These are phyloP conservation scores for Noctua janthe DNA, from an alignment of 2,888 invertebrate genomes.

Conservation along the genomic window DNA sequence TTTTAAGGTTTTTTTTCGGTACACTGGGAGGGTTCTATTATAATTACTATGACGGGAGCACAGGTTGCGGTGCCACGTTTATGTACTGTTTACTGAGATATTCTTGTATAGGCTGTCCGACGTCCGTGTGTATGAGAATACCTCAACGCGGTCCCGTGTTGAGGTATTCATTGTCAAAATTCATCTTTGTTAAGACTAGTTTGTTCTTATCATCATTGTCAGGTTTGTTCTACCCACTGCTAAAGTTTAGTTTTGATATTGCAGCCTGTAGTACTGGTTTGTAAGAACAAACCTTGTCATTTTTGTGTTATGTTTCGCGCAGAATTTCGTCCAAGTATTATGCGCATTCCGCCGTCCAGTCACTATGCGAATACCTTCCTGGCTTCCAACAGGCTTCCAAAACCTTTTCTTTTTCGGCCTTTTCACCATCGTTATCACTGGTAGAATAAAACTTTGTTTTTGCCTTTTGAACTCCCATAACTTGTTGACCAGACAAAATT, in stretches of 20 bases:
- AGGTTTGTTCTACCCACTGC: background rate
- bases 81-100: background rate
- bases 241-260: background rate
- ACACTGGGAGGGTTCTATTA: conserved; percentile 45
- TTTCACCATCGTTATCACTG: background rate
- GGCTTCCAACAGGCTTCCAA: background rate
- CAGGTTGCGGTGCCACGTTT: background rate
- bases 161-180: background rate
- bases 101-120: background rate
- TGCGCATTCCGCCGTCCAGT: background rate
- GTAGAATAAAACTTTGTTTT: background rate
- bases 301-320: background rate
- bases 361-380: background rate
- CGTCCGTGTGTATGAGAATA: background rate
- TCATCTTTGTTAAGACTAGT: background rate
- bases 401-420: background rate
- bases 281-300: background rate
- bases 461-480: background rate
- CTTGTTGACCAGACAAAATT: background rate
- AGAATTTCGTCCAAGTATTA: background rate
- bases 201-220: background rate
- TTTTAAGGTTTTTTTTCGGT: conserved; percentile 63
- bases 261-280: too few relatives aligned
- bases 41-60: conserved; percentile 14
- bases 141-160: background rate